Base-by-base conservation (phyloP, 2,113 vertebrate genomes). In the Pterocles gutturalis region DNA sequence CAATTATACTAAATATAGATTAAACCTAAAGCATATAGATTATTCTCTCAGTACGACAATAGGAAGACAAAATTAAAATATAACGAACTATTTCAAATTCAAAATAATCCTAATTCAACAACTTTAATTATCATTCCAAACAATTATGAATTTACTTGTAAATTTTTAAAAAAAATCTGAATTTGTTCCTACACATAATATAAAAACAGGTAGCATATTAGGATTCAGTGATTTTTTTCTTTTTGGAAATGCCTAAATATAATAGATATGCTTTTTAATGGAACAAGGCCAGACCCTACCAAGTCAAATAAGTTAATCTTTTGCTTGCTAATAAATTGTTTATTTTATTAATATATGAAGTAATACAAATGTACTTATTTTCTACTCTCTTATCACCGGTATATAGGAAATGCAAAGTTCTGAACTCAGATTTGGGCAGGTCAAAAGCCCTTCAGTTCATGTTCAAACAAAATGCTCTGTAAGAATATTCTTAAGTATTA, bases 121-220 rank as follows among this genome's bases (percentile, higher is more conserved):
- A 54, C 43, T 5, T 19, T 38, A 84, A 67, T n/a, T 80, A 38
- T 43, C 36, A 69, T 7, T 73, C 18, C 51, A 85, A 91, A 45
- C 45, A 87, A 38, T 48, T 36, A 80, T 1, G 0, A 49, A 61
- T 66, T 83, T 66, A 45, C 34, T 55, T 60, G 14, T 25, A 60
- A 71, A 36, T 71, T 41, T 36, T 64, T 10, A 31, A 54, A 53
- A 54, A 49, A 4, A 33, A 17, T 5, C 17, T 43, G 7, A 11
- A 75, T 43, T 82, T 85, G 10, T 45, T 57, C 26, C 87, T 79
- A 96, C 61, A 91, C 34, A 88, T 70, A 92, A 33, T 9, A 78
- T 86, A 93, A 95, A 95, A 93, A 90, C 67, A 64, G 48, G 73
- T 76, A 94, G 92, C 67, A 83, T 55, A 46, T 71, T 88, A 94